Evolutionary conservation across 2,888 invertebrate genomes (phyloP), one percentile per base, ranked within the genome.

Genomic region (Tillus elongatus): DNA sequence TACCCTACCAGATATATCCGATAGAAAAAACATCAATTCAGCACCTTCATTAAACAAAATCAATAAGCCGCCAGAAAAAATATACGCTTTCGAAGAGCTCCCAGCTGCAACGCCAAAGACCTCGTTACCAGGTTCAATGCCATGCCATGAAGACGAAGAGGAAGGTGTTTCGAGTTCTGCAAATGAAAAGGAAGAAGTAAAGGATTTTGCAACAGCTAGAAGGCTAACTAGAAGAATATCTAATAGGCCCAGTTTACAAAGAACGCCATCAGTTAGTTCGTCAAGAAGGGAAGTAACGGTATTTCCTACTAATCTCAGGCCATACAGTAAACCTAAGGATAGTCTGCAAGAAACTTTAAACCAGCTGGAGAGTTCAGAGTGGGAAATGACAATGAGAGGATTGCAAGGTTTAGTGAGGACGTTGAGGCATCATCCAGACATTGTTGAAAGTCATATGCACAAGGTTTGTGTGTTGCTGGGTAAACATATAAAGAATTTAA

Each of bases 401-500:
- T 67, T 91, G 13, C 72, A 76, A 35, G 72, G 75, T 36, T 67
- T 83, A 36, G 79, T 81, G 16, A 72, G 81, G 24, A 64, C 91
- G 13, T 77, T 80, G 1, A 71, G 72, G 29, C 77, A 83, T 50
- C 73, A 80, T 49, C 69, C 76, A 0, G 82, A 79, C 13, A 61
- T 71, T 10, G 50, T 82, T 27, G 75, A 76, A 35, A 56, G 70
- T 1, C 77, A 83, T 43, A 75, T 85, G 41, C 82, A 82, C 31
- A 73, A 79, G 13, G 70, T 79, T 13, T 80, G 77, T 62, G 72
- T 81, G n/a, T 71, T 76, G 41, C 64, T 90, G 13, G 77, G 85
- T 0, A 72, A 75, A 42, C 83, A 92, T 55, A 82, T 90, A 31
- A 82, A 83, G 47, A 96, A 92, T 63, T 71, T 97, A 42, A 74